These are phyloP conservation scores for Muraenolepis orangiensis DNA, from an alignment of 2,797 vertebrate species.

Conservation along the genomic window DNA sequence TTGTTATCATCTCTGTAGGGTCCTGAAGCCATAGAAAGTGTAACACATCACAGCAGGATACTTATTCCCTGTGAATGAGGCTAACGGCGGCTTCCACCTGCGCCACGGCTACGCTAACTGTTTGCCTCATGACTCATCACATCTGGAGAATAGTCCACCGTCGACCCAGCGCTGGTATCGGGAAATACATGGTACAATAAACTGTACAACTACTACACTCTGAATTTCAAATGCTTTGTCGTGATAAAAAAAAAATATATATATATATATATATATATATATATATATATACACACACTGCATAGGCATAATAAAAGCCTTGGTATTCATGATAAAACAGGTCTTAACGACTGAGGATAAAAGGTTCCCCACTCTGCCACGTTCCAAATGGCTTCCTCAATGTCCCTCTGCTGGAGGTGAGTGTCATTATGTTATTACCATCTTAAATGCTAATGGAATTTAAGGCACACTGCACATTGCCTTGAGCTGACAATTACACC, in stretches of 20 bases:
- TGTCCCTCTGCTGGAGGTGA: background rate
- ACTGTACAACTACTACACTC: conserved; percentile 4
- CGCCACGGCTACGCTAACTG: conserved; percentile 19
- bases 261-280: no score
- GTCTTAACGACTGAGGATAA: background rate
- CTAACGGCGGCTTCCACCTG: conserved; percentile 39
- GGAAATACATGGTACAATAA: background rate
- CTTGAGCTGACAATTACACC: conserved; percentile 32
- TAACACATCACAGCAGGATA: conserved; percentile 50
- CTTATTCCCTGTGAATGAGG: conserved; percentile 34
- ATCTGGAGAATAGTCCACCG: background rate
- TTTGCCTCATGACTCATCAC: background rate
- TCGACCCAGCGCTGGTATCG: background rate
- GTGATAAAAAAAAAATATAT: no score
- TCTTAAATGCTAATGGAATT: conserved; percentile 39
- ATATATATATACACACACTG: background rate
- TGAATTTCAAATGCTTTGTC: background rate
- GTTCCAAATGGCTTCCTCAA: conserved; percentile 13
- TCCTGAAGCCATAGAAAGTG: background rate
- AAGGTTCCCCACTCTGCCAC: background rate
- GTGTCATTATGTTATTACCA: conserved; percentile 31
- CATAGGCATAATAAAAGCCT: background rate
- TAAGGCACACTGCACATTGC: conserved; percentile 33
- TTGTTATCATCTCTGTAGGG: background rate
- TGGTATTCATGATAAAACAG: background rate